Conservation (phyloP, 2,888 invertebrate species). For the Oscheius sp. region DNA sequence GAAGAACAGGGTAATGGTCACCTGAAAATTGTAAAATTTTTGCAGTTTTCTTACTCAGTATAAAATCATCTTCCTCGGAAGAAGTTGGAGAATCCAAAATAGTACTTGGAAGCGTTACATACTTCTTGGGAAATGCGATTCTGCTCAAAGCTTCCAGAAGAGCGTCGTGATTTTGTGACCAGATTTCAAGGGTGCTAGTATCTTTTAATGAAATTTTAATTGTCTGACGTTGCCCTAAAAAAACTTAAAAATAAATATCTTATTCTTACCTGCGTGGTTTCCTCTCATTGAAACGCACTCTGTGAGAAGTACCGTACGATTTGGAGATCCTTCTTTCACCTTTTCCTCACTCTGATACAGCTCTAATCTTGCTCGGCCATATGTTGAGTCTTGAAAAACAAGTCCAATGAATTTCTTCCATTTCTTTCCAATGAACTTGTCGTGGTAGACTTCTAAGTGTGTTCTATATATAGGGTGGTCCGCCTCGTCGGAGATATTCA, state of each 20-base stretch:
- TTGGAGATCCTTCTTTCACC: conserved; percentile 1
- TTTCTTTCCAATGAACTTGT: conserved; percentile 27
- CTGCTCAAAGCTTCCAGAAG: conserved; percentile 17
- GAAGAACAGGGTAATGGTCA: conserved; percentile 22
- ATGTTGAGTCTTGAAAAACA: conserved; percentile 13
- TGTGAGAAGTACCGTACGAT: conserved; percentile 13
- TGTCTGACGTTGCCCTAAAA: conserved; percentile 18
- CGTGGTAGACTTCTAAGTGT: conserved; percentile 22
- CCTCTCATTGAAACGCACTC: conserved; percentile 23
- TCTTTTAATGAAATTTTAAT: conserved; percentile 25
- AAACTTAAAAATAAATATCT: not conserved
- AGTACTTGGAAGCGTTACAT: conserved; percentile 48
- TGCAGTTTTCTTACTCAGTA: conserved; percentile 37
- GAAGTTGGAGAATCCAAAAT: conserved; percentile 41
- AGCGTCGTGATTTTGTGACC: not conserved
- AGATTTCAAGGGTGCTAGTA: conserved; percentile 11
- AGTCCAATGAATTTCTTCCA: conserved; percentile 15
- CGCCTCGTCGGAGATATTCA: conserved; percentile 1
- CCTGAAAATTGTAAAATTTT: conserved; percentile 1
- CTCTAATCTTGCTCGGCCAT: conserved; percentile 25
- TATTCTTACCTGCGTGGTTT: not conserved
- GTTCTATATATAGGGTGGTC: conserved; percentile 15
- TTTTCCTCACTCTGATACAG: conserved; percentile 18
- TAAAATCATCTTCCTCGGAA: conserved; percentile 44
- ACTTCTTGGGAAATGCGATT: conserved; percentile 32